Conservation (phyloP, 2,888 invertebrate species). For the Drosophila paranaensis region DNA sequence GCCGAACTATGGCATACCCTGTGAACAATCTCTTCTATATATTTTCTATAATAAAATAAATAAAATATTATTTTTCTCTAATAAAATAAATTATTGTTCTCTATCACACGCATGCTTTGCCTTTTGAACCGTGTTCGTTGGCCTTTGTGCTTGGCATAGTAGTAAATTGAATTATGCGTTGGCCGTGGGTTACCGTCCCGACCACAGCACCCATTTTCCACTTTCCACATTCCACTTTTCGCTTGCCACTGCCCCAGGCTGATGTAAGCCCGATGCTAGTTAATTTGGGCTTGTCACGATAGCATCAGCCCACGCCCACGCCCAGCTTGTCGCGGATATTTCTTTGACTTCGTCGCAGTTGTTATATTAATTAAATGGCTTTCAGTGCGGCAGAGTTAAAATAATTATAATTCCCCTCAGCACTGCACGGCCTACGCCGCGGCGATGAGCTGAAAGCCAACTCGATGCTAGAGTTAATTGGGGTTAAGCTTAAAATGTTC, state of each 20-base stretch:
- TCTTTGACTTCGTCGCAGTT: conserved; percentile 44
- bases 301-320: conserved; percentile 55
- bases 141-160: conserved; percentile 36
- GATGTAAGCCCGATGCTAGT: conserved; percentile 68
- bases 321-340: conserved; percentile 32
- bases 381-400: conserved; percentile 21
- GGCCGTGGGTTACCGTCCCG: conserved; percentile 14
- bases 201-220: conserved; percentile 1
- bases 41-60: background rate
- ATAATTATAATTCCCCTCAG: conserved; percentile 46
- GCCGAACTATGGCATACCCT: background rate
- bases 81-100: background rate
- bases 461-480: conserved; percentile 27
- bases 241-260: conserved; percentile 30
- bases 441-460: conserved; percentile 11
- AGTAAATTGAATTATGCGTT: conserved; percentile 54
- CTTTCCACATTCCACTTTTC: background rate
- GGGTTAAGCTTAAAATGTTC: conserved; percentile 9
- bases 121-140: conserved; percentile 7
- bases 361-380: conserved; percentile 73
- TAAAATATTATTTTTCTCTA: background rate
- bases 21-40: background rate
- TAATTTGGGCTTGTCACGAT: conserved; percentile 77
- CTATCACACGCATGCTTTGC: background rate
- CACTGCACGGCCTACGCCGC: conserved; percentile 21